Percentiles rank a stretch among this genome's conserved stretches.
Evolutionary conservation across 2,797 vertebrate species (phyloP).

Genomic region (Prunella strophiata): DNA sequence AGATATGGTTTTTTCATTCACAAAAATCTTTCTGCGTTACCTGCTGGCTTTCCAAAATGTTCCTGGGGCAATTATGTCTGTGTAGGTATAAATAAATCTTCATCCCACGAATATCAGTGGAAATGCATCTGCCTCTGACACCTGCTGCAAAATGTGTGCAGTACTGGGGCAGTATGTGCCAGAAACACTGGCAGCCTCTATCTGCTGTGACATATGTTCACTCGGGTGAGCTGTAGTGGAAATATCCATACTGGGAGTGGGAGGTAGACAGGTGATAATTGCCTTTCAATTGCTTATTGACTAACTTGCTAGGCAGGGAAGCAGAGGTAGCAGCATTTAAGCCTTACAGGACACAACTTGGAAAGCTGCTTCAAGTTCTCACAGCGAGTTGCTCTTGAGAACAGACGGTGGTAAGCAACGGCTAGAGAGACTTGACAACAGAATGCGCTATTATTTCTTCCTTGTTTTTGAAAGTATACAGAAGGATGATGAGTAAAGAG

Average conservation of each 20-base stretch:
- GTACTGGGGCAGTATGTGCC: not conserved
- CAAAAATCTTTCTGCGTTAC: not conserved
- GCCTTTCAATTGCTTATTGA: conserved; percentile 47
- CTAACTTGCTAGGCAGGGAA: conserved; percentile 28
- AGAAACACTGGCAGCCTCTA: not conserved
- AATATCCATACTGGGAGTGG: not conserved
- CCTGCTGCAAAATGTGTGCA: not conserved
- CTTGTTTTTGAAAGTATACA: not conserved
- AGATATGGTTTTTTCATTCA: not conserved
- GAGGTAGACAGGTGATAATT: conserved; percentile 36
- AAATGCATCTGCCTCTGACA: not conserved
- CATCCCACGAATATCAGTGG: not conserved
- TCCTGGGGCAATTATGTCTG: not conserved
- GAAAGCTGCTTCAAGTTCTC: not conserved
- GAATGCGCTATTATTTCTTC: not conserved
- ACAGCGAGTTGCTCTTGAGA: not conserved
- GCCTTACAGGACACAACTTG: not conserved
- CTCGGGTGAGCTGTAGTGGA: not conserved
- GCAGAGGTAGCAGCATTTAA: not conserved
- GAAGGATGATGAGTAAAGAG: not conserved
- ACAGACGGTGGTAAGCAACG: not conserved
- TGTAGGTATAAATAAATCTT: not conserved
- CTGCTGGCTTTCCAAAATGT: not conserved
- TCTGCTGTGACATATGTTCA: not conserved
- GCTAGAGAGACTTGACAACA: not conserved